phyloP scores from a whole-genome alignment of 2,797 vertebrate genomes.

The Acropternis orthonyx region DNA sequence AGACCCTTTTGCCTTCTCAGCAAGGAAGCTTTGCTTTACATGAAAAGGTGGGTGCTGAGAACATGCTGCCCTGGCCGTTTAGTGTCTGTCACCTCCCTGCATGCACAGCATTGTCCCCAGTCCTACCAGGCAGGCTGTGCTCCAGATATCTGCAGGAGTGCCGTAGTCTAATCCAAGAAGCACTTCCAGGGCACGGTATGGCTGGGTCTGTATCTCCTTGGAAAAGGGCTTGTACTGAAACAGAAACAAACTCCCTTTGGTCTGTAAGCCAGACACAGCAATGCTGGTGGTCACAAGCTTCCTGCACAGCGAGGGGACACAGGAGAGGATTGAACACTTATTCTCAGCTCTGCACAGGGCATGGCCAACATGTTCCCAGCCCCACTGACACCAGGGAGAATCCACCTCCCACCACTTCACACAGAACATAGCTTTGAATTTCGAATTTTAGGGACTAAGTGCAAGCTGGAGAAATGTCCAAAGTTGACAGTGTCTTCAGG shows the following conservation, averaged over 20 bases:
- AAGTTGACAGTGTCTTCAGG: background rate
- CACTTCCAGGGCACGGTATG: constrained; percentile 87
- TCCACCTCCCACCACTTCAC: background rate
- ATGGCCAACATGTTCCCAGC: rapidly evolving
- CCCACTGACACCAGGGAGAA: background rate
- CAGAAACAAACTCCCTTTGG: background rate
- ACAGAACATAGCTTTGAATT: background rate
- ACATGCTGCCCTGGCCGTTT: background rate
- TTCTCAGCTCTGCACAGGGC: rapidly evolving
- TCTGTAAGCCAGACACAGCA: background rate
- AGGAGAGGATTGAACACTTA: rapidly evolving
- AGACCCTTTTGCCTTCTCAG: background rate
- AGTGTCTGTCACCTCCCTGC: background rate
- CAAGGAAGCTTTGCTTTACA: background rate
- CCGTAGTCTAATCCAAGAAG: constrained; percentile 86
- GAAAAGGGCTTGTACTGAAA: constrained; percentile 88
- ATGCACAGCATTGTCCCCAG: rapidly evolving
- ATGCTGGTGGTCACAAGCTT: rapidly evolving
- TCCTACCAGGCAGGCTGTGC: constrained; percentile 85
- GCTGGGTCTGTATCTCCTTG: constrained; percentile 88
- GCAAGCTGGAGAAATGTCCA: background rate
- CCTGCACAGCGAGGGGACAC: rapidly evolving
- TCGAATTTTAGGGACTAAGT: background rate
- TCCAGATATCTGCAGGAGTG: constrained; percentile 88
- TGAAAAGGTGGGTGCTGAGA: background rate